Conservation (phyloP, 2,113 vertebrate genomes). For the Ardeotis arabs region DNA sequence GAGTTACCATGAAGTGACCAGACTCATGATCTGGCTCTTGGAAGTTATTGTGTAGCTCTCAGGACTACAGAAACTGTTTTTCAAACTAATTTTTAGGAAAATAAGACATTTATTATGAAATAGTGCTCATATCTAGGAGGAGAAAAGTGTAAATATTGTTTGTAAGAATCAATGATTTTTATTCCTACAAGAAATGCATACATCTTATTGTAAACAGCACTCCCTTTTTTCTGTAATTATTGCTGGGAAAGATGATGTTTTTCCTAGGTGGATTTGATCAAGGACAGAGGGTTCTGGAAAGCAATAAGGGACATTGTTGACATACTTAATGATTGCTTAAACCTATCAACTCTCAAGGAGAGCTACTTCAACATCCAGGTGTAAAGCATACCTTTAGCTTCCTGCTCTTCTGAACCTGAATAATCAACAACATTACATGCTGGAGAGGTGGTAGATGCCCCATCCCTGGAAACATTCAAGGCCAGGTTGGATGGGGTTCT, state of each 20-base stretch:
- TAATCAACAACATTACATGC: neutral
- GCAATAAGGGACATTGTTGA: neutral
- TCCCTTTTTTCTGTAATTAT: neutral
- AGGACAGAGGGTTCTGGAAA: neutral
- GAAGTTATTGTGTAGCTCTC: neutral
- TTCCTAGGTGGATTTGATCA: neutral
- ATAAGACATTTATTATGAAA: neutral
- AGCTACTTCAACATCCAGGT: neutral
- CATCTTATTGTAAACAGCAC: neutral
- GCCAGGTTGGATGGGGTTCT: no score
- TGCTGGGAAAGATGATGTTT: neutral
- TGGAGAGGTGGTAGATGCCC: neutral
- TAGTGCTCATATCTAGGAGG: neutral
- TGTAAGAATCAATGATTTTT: neutral
- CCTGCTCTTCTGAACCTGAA: neutral
- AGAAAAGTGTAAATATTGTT: neutral
- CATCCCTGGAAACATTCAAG: no score
- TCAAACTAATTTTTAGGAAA: neutral
- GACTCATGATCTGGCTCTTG: neutral
- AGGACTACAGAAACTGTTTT: neutral
- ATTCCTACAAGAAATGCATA: neutral
- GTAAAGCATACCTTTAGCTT: neutral
- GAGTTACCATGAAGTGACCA: neutral
- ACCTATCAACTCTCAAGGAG: neutral
- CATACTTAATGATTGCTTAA: neutral